Conservation (phyloP, 1,140 invertebrate species). For the Drosophila tani region DNA sequence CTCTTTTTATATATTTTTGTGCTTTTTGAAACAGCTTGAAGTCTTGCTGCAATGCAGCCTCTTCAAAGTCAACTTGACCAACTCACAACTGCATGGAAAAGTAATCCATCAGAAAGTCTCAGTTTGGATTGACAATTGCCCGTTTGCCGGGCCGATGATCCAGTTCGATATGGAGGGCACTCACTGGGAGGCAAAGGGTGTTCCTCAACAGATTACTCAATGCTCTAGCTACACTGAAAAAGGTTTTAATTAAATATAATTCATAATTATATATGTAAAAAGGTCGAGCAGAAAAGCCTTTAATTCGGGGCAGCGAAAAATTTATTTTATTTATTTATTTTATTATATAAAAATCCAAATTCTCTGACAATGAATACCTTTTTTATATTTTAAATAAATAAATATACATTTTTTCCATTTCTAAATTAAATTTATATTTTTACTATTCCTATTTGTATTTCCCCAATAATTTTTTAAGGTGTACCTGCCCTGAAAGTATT, state of each 20-base stretch:
- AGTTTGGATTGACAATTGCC: slow-evolving; percentile 18
- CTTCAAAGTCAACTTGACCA: slow-evolving; percentile 31
- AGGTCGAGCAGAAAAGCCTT: too few relatives aligned
- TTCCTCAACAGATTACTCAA: not conserved
- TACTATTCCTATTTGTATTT: not conserved
- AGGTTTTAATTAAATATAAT: too few relatives aligned
- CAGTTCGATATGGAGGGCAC: slow-evolving; percentile 38
- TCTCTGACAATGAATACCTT: too few relatives aligned
- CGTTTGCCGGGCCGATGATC: slow-evolving; percentile 22
- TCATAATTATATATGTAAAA: too few relatives aligned
- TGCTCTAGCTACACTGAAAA: not conserved
- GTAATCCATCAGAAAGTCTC: slow-evolving; percentile 3
- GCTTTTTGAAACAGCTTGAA: not conserved
- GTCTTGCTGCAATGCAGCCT: slow-evolving; percentile 17
- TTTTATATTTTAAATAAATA: too few relatives aligned
- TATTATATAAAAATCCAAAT: too few relatives aligned
- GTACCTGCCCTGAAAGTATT: slow-evolving; percentile 4
- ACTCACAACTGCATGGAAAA: slow-evolving; percentile 24
- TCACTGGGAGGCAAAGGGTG: not conserved
- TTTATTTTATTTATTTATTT: too few relatives aligned
- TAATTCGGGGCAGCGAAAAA: too few relatives aligned
- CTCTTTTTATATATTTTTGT: slow-evolving; percentile 2
- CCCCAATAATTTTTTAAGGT: not conserved
- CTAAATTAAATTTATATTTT: not conserved
- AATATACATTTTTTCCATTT: too few relatives aligned